These are phyloP conservation scores for Pseudanteris insignis DNA, from an alignment of 2,888 invertebrate species.

Conservation along the genomic window DNA sequence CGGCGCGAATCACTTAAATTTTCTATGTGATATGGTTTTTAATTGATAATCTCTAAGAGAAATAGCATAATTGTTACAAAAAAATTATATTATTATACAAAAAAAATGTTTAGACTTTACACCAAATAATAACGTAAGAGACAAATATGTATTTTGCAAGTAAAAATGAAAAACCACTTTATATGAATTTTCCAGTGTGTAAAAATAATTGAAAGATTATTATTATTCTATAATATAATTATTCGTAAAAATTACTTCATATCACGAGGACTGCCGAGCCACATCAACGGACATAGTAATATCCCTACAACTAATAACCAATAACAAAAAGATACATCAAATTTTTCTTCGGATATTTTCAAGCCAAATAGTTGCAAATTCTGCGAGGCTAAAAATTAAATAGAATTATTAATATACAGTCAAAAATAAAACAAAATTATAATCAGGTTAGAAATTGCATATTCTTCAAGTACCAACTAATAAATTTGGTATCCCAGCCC, in stretches of 20 bases:
- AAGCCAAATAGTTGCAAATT: slow-evolving; percentile 81
- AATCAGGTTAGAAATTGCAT: not conserved
- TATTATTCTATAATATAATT: too few relatives aligned
- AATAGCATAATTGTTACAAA: too few relatives aligned
- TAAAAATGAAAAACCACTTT: too few relatives aligned
- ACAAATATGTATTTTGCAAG: too few relatives aligned
- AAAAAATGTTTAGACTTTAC: too few relatives aligned
- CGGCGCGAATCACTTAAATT: too few relatives aligned
- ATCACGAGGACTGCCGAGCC: slow-evolving; percentile 91
- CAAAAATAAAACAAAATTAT: not conserved
- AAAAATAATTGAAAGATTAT: too few relatives aligned
- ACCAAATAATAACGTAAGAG: too few relatives aligned
- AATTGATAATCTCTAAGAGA: too few relatives aligned
- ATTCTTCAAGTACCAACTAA: slow-evolving; percentile 74
- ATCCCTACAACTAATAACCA: slow-evolving; percentile 83
- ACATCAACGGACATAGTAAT: slow-evolving; percentile 81
- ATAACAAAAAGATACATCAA: slow-evolving; percentile 81
- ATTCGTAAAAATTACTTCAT: slow-evolving; percentile 85
- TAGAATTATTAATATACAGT: not conserved
- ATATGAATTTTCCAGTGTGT: too few relatives aligned
- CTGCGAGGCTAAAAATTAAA: slow-evolving; percentile 72
- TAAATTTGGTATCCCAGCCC: slow-evolving; percentile 81
- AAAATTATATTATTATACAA: too few relatives aligned
- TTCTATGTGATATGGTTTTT: too few relatives aligned
- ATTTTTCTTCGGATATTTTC: slow-evolving; percentile 73